These are phyloP conservation scores for Pipra filicauda DNA, from an alignment of 2,113 vertebrate species.

Conservation along the genomic window DNA sequence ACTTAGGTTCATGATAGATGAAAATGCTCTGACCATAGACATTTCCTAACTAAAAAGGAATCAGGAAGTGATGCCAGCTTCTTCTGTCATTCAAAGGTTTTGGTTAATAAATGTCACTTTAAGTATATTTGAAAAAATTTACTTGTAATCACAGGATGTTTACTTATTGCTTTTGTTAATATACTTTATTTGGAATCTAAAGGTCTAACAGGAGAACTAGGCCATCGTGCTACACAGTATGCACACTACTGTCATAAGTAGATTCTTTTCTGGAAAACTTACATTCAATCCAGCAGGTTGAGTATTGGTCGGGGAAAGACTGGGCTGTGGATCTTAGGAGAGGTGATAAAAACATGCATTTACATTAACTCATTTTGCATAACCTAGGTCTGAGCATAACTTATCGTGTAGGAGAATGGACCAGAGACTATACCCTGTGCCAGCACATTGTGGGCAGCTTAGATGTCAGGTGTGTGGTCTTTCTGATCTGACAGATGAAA, in stretches of 20 bases:
- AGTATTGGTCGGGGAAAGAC: not conserved
- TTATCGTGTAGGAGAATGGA: accelerated
- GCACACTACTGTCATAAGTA: not conserved
- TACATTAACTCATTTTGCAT: not conserved
- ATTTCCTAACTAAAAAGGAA: conserved; percentile 34
- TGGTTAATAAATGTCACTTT: not conserved
- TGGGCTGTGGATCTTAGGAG: not conserved
- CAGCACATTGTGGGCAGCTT: not conserved
- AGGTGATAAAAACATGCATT: not conserved
- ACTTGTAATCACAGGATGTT: not conserved
- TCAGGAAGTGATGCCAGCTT: conserved; percentile 7
- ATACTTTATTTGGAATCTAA: not conserved
- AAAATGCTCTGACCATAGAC: conserved; percentile 39
- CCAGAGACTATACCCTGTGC: not conserved
- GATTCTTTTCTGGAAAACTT: not conserved
- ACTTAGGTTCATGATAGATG: not conserved
- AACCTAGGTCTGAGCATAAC: not conserved
- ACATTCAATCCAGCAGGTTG: not conserved
- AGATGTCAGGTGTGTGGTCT: not conserved
- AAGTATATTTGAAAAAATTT: not conserved
- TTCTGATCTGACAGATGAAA: not conserved
- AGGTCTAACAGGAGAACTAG: not conserved
- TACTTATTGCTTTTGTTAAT: not conserved
- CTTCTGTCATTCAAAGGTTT: conserved; percentile 39
- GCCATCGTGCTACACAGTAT: not conserved